Evolutionary conservation across 1,140 invertebrate species (phyloP).

Genomic region (Nasonia vitripennis): DNA sequence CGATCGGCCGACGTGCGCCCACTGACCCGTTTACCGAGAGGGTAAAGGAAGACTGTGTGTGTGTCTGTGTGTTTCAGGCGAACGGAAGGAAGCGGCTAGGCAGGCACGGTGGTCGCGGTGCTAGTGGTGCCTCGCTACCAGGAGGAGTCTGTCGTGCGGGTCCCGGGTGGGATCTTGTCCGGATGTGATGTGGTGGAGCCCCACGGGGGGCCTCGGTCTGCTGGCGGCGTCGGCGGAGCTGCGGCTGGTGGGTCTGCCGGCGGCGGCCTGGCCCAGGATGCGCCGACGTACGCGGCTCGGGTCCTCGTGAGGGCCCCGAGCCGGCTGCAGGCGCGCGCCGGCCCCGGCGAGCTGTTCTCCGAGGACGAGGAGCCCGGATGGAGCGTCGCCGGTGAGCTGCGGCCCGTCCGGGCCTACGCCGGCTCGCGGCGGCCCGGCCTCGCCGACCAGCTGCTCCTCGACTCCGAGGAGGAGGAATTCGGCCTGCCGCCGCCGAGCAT

Average conservation of each 20-base stretch:
- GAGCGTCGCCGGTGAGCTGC: slow-evolving; percentile 66
- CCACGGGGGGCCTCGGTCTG: slow-evolving; percentile 42
- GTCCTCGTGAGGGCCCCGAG: slow-evolving; percentile 50
- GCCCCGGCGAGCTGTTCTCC: slow-evolving; percentile 62
- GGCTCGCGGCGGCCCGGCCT: slow-evolving; percentile 55
- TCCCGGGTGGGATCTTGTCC: slow-evolving; percentile 60
- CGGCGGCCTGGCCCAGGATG: slow-evolving; percentile 48
- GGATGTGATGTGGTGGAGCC: slow-evolving; percentile 68
- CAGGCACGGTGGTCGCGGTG: slow-evolving; percentile 50
- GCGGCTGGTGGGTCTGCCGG: slow-evolving; percentile 65
- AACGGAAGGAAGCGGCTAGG: neutral
- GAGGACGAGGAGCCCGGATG: slow-evolving; percentile 69
- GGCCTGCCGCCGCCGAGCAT: slow-evolving; percentile 42
- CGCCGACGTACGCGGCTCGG: slow-evolving; percentile 42
- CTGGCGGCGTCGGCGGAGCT: slow-evolving; percentile 63
- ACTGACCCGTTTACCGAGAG: slow-evolving; percentile 44
- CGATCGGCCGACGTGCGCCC: slow-evolving; percentile 58
- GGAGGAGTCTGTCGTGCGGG: slow-evolving; percentile 63
- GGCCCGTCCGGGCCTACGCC: slow-evolving; percentile 48
- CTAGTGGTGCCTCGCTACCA: slow-evolving; percentile 61
- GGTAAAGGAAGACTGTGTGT: too few relatives aligned
- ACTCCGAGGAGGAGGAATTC: slow-evolving; percentile 70
- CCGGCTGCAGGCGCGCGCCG: slow-evolving; percentile 52
- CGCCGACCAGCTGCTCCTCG: slow-evolving; percentile 71
- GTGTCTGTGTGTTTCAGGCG: neutral